Evolutionary conservation across 2,888 invertebrate species (phyloP).

Genomic region (Drosophila neotestacea): DNA sequence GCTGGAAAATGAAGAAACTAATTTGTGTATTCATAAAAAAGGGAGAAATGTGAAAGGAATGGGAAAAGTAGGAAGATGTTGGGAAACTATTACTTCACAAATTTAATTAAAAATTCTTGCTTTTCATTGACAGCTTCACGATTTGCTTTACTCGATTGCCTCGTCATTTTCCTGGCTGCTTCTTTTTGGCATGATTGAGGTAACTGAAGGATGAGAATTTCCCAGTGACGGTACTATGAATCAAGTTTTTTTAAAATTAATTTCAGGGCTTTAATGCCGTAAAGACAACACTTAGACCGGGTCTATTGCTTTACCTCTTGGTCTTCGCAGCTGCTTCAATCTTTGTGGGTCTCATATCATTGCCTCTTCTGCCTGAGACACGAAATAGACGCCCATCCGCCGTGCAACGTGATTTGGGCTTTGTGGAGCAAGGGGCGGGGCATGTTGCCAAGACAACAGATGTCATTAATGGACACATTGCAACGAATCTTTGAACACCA

Average conservation of each 20-base stretch:
- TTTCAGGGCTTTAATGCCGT: constrained; percentile 63
- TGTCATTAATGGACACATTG: constrained; percentile 60
- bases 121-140: constrained; percentile 55
- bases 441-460: constrained; percentile 51
- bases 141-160: constrained; percentile 61
- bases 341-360: constrained; percentile 67
- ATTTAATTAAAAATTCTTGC: not conserved
- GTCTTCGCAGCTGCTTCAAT: constrained; percentile 76
- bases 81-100: not conserved
- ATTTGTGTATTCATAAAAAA: too few relatives aligned
- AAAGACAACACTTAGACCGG: constrained; percentile 52
- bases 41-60: too few relatives aligned
- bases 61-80: not conserved
- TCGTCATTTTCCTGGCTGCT: constrained; percentile 70
- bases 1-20: too few relatives aligned
- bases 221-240: fast-evolving
- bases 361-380: constrained; percentile 79
- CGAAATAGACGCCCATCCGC: constrained; percentile 69
- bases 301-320: constrained; percentile 69
- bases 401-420: constrained; percentile 71
- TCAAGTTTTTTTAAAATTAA: not conserved
- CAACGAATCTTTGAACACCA: constrained; percentile 51
- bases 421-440: constrained; percentile 31
- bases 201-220: constrained; percentile 11
- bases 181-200: constrained; percentile 73